Evolutionary conservation across 2,113 vertebrate species (phyloP).

Genomic region (Dolichotis patagonum): DNA sequence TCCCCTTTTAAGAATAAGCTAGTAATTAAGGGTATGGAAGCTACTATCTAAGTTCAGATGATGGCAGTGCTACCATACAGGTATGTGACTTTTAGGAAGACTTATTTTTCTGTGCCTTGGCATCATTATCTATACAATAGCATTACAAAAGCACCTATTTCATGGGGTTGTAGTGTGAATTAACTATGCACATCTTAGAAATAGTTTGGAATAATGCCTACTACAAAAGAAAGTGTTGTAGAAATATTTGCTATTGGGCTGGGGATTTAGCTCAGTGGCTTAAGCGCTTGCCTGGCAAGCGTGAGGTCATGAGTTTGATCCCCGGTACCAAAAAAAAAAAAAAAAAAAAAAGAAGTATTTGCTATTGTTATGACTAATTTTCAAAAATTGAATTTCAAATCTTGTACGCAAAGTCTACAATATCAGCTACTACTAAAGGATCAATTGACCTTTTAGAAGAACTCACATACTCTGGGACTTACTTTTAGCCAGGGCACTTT

Average conservation of each 20-base stretch:
- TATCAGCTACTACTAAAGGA: background rate
- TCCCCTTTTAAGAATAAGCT: background rate
- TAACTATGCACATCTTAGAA: background rate
- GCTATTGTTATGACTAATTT: background rate
- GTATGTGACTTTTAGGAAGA: background rate
- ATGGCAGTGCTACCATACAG: background rate
- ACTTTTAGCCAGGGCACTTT: background rate
- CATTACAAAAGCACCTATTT: background rate
- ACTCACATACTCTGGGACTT: background rate
- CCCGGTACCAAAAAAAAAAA: no score
- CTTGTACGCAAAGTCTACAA: background rate
- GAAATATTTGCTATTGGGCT: background rate
- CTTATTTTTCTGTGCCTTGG: background rate
- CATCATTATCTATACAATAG: background rate
- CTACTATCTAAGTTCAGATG: background rate
- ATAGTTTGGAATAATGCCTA: background rate
- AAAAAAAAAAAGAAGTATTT: no score
- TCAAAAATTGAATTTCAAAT: background rate
- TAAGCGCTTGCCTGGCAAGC: no score
- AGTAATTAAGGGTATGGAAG: background rate
- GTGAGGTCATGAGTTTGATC: no score
- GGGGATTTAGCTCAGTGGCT: no score
- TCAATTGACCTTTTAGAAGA: background rate
- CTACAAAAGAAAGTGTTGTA: background rate
- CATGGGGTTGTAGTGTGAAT: background rate